Percentiles rank a stretch among this genome's conserved stretches.
Conservation (phyloP, 1,140 invertebrate genomes). For the Drosophila paulistorum region DNA sequence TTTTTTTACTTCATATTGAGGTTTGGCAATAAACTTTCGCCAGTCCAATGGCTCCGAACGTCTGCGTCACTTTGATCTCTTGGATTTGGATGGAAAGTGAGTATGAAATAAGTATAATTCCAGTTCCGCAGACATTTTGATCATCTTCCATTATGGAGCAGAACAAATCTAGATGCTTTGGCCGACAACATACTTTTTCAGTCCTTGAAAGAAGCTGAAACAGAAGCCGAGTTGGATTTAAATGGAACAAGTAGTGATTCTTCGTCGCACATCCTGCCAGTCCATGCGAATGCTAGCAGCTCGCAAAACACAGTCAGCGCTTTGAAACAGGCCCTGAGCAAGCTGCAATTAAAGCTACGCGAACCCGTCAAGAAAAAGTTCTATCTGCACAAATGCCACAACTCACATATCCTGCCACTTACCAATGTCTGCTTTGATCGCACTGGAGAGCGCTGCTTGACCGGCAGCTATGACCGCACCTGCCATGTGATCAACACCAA, state of each 20-base stretch:
- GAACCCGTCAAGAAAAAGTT: constrained; percentile 86
- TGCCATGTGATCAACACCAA: constrained; percentile 92
- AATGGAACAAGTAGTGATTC: background rate
- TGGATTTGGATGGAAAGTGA: constrained; percentile 85
- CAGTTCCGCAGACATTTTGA: too few species aligned
- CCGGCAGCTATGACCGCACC: constrained; percentile 93
- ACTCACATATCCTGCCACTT: constrained; percentile 90
- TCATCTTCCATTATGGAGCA: background rate
- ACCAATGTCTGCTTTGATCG: constrained; percentile 91
- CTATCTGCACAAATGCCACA: constrained; percentile 88
- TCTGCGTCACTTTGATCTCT: constrained; percentile 86
- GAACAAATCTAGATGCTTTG: constrained; percentile 57
- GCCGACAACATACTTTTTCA: constrained; percentile 57
- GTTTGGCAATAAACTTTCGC: constrained; percentile 83
- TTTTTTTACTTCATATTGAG: constrained; percentile 20
- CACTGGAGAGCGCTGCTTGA: constrained; percentile 89
- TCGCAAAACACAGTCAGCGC: constrained; percentile 62
- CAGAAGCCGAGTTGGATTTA: background rate
- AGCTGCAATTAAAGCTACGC: constrained; percentile 84
- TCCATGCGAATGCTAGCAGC: constrained; percentile 33
- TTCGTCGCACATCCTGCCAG: constrained; percentile 8
- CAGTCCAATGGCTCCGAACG: constrained; percentile 68
- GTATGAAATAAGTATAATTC: constrained; percentile 20
- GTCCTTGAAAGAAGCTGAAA: constrained; percentile 41
- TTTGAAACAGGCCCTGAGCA: constrained; percentile 83